phyloP scores from a whole-genome alignment of 2,113 vertebrate species.

The Cyanistes caeruleus region DNA sequence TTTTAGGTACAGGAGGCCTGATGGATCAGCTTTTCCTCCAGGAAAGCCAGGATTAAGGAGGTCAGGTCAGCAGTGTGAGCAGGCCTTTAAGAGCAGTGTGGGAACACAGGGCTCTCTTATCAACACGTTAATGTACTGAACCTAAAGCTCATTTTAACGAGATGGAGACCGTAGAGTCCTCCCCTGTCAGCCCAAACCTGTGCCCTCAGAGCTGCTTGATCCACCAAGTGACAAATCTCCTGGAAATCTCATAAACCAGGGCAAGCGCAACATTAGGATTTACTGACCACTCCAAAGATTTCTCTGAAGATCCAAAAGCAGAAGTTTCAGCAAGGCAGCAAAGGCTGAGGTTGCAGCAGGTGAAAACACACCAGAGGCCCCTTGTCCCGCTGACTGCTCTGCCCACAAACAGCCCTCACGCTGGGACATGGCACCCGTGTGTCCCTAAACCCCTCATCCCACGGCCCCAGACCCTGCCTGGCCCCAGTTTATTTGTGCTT shows the following conservation, averaged over 20 bases:
- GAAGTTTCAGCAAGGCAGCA: not conserved
- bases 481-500: rapidly evolving
- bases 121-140: constrained; percentile 19
- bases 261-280: not conserved
- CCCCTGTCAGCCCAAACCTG: not conserved
- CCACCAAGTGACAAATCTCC: not conserved
- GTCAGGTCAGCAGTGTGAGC: constrained; percentile 42
- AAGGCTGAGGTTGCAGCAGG: not conserved
- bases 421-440: not conserved
- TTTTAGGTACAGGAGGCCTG: constrained; percentile 14
- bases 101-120: constrained; percentile 30
- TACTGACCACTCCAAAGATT: constrained; percentile 34
- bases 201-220: not conserved
- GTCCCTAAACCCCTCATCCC: not conserved
- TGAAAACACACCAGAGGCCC: not conserved
- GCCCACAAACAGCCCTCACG: not conserved
- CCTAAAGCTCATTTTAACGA: constrained; percentile 23
- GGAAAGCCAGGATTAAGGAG: constrained; percentile 63
- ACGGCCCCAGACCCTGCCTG: not conserved
- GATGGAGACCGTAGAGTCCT: not conserved
- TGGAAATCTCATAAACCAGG: constrained; percentile 32
- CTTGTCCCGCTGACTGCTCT: rapidly evolving
- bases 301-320: constrained; percentile 15
- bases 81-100: constrained; percentile 20
- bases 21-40: constrained; percentile 41